Evolutionary conservation across 2,113 vertebrate species (phyloP), one percentile per base, ranked within the genome.

Genomic region (Promerops cafer): DNA sequence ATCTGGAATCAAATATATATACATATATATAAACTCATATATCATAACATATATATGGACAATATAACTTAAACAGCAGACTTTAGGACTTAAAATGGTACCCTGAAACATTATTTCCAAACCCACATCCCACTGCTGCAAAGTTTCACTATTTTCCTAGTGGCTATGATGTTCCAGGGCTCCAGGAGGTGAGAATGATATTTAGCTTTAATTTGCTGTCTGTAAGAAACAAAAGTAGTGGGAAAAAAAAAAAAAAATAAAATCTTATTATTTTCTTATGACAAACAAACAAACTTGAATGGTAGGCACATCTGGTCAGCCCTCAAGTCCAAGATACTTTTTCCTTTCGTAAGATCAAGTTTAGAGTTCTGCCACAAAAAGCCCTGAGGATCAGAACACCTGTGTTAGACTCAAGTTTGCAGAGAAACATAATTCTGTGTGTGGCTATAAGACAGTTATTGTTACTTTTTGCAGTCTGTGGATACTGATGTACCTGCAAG

Each of bases 91-190:
- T 53, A 9, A 47, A 56, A 42, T n/a, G 0, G 1, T 47, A 16
- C 1, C 5, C 10, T 52, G 44, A 4, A 65, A 35, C 5, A 26
- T 22, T 57, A 33, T 74, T 75, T 88, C 30, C 26, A 63, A 57
- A 18, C 2, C 8, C 18, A 2, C 4, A 33, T 24, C 59, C 13
- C 40, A 23, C 2, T 5, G 2, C 50, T 17, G 6, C 6, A 13
- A 45, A 45, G 1, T 71, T 65, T n/a, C 44, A 42, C 1, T 2
- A 6, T 64, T 83, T 85, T 78, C 26, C 42, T n/a, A 10, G 19
- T 40, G 24, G 8, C 3, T 7, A 8, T 24, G 4, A 7, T 50
- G 6, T n/a, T 66, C 10, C 18, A 50, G 16, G 10, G 3, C 10
- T 76, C 12, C 7, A 79, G 37, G 20, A 59, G 3, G 6, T 31